Base-by-base conservation (phyloP, 2,797 vertebrate genomes). In the Micropoecilia bifurca region DNA sequence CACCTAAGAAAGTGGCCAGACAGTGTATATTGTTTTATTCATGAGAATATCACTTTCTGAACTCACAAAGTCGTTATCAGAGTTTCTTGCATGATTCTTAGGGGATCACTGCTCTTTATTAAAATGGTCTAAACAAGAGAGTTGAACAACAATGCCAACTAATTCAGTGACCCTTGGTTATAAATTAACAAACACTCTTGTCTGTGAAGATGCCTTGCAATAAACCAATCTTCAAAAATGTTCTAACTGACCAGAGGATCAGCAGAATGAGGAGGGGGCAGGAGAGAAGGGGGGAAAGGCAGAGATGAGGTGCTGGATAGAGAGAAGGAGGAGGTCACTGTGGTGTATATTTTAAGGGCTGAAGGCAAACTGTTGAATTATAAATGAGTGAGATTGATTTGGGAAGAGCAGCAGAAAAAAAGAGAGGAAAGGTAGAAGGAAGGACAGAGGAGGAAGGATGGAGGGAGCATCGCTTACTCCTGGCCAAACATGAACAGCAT, bases 331-430 rank as follows among this genome's bases (percentile, higher is more conserved):
- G 91, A 90, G 90, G 89, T 90, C 93, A 89, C 89, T 92, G 92
- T 93, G 90, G 93, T 95, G 93, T 95, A 94, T 95, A 93, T 95
- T 96, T 94, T 95, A 94, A 94, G 95, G 95, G 96, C 94, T 94
- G 94, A 96, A 95, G 94, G 95, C 96, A 97, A 97, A 97, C 95
- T 96, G 95, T 92, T 97, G 96, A 97, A 96, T 97, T 97, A 97
- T 97, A 97, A 96, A 97, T 96, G 95, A 97, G 96, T 92, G 93
- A 93, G 87, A 94, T 94, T 94, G 93, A 94, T 94, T 93, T 88
- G 84, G 87, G 88, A 90, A 90, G 73, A 72, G 48, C 73, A 77
- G 61, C 53, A 79, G 43, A 0, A 63, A 73, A 75, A 78, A 78
- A 61, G 47, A 77, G 71, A 75, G 79, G 78, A 82, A 75, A 82